Evolutionary conservation across 2,113 vertebrate genomes (phyloP), one percentile per base, ranked within the genome.

Genomic region (Polypterus senegalus): DNA sequence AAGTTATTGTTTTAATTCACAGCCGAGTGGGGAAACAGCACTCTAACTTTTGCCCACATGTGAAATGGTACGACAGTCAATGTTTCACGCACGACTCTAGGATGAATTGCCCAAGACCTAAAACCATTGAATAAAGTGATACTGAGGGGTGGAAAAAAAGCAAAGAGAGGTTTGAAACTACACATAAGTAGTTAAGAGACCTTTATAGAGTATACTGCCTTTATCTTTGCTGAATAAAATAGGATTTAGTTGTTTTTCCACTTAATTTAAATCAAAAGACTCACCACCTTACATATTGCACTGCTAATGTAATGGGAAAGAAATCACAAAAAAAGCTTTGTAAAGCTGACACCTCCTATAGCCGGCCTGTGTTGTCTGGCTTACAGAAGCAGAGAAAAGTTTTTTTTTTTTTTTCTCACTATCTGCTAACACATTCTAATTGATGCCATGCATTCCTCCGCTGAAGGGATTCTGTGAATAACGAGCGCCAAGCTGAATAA

Each of bases 201-300:
- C 83, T 85, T 85, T 83, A 86, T 86, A 76, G 83, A 85, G 82
- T 88, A 83, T 84, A 83, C 79, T 78, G 71, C 84, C 77, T 86
- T 88, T 88, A 83, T 88, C 81, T 81, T 76, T 76, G 82, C 81
- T 88, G 86, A 88, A 89, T 87, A 79, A 92, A 97, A 92, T 91
- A 92, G 92, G 93, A 92, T 94, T 93, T 95, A 95, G 92, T 96
- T 91, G 91, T 92, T 97, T 86, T 93, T 92, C 90, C 91, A 94
- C 91, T 94, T 94, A 93, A 97, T 96, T 93, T 89, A 84, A 92
- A 90, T 95, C 92, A 97, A 97, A 94, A 96, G 92, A 95, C 88
- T 92, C 76, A 84, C 90, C 93, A 91, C 91, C 92, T 95, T 97
- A 94, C 93, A 94, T 95, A 94, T 97, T 94, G 91, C 90, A 80